A percentile compares a stretch with the other conserved stretches of the same genome.
phyloP scores from a whole-genome alignment of 2,888 invertebrate species.

The Polydrusus cervinus region DNA sequence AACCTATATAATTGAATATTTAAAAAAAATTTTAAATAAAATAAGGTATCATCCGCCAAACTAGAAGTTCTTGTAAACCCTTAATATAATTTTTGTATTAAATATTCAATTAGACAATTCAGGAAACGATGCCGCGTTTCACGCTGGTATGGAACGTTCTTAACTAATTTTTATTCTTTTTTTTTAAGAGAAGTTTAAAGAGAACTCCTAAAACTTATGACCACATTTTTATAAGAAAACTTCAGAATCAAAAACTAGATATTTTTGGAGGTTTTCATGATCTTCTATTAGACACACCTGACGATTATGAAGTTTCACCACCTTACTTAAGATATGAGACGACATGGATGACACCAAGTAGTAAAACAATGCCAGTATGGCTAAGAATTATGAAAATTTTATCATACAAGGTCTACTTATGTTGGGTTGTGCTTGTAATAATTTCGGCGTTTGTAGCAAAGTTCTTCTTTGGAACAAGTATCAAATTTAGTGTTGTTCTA shows the following conservation, averaged over 20 bases:
- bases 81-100: too few species aligned
- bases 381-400: not conserved
- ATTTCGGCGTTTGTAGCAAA: not conserved
- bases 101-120: too few species aligned
- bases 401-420: not conserved
- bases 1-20: too few species aligned
- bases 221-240: not conserved
- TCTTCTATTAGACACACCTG: not conserved
- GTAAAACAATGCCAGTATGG: not conserved
- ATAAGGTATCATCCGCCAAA: too few species aligned
- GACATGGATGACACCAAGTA: not conserved
- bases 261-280: not conserved
- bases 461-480: not conserved
- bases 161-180: too few species aligned
- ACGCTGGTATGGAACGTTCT: too few species aligned
- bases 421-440: not conserved
- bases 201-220: too few species aligned
- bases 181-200: too few species aligned
- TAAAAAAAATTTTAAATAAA: too few species aligned
- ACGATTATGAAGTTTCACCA: not conserved
- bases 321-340: not conserved
- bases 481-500: not conserved
- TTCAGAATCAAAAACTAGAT: not conserved
- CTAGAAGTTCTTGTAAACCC: too few species aligned
- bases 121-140: too few species aligned